Evolutionary conservation across 2,113 vertebrate species (phyloP), one percentile per base, ranked within the genome.

Genomic region (Corythornis cristatus): DNA sequence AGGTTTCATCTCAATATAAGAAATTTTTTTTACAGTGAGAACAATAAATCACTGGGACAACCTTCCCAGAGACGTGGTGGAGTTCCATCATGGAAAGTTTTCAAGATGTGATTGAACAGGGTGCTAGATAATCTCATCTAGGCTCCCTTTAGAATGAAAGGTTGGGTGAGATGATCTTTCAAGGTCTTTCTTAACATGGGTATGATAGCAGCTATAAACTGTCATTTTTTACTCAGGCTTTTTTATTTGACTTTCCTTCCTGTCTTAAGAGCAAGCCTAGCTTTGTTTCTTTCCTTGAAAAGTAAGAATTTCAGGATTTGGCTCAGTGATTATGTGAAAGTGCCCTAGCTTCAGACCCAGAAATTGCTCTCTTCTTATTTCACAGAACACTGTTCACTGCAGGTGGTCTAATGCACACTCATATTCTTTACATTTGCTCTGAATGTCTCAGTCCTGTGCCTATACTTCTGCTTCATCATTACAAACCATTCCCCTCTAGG

Each of bases 291-390:
- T 90, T 82, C 29, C 50, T 65, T 91, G 71, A 56, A 87, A 95
- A 92, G 50, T 76, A 92, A 83, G 81, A 93, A 91, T 89, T 74
- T 84, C 23, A 82, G 50, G 53, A 68, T 87, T 85, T 95, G 81
- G n/a, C 57, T 91, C 45, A 57, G 45, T 45, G n/a, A 72, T 80
- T 66, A 53, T 45, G 28, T 83, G 58, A 62, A 85, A 86, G 58
- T 82, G 23, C 58, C 61, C 29, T n/a, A 92, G 73, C 23, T 91
- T 90, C 84, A 79, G 66, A 40, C 66, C 57, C 45, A 66, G 91
- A 50, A 72, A 79, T 31, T 91, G 23, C 51, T 87, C 29, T 91
- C 66, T 78, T 77, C 77, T 61, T 74, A 79, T 93, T 94, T 94
- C 66, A 76, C 85, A 93, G 71, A 91, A 72, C 42, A 60, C 37